Evolutionary conservation across 2,888 invertebrate species (phyloP), one percentile per base, ranked within the genome.

Genomic region (Coleophora flavipennella): DNA sequence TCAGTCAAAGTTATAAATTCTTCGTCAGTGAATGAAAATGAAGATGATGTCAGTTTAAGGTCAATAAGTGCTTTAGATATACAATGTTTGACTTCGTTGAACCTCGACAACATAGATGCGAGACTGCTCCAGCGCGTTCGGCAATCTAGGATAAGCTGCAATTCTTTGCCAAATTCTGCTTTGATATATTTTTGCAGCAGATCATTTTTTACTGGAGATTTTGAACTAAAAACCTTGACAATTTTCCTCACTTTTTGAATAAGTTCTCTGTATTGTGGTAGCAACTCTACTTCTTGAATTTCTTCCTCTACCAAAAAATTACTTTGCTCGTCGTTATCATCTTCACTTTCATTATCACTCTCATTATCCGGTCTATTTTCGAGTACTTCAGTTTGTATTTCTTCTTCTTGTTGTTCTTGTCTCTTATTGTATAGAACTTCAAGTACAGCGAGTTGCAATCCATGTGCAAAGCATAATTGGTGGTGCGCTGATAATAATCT

Each of bases 131-230:
- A n/a, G n/a, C n/a, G n/a, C n/a, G n/a, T n/a, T n/a, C n/a, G n/a
- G n/a, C n/a, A n/a, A n/a, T n/a, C n/a, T n/a, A n/a, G n/a, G n/a
- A n/a, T n/a, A n/a, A 32, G 37, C 37, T 41, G 38, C 25, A 43
- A 35, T 37, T 42, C 39, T 45, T 33, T 42, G 38, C 37, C 38
- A 39, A 44, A 42, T 41, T 40, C 42, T 41, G 33, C 35, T n/a
- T 47, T 47, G 33, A 44, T 39, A 35, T 46, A 44, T 37, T 44
- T 33, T 46, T 44, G 44, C 35, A 40, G 40, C 34, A 39, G 34
- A 39, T 39, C 39, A 39, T 40, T 40, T 35, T 40, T 40, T 35
- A 40, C 31, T 12, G 40, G 40, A 40, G 40, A 40, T 40, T 40
- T 40, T 36, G 40, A 40, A 40, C 40, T 39, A 39, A 39, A 39